Base-by-base conservation (phyloP, 2,888 invertebrate genomes). In the Euphydryas editha region DNA sequence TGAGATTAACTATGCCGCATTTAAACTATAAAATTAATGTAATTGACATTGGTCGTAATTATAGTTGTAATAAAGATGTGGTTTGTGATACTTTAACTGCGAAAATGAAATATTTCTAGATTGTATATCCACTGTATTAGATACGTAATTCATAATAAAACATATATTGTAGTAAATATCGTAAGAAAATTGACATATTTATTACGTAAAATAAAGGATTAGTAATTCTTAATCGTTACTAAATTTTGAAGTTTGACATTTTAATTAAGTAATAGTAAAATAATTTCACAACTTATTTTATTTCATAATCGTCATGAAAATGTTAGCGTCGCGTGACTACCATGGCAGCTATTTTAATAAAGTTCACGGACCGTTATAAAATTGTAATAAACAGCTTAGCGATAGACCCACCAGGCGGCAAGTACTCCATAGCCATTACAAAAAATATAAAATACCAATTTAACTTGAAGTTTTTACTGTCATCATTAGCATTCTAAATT, bases 341-440 rank as follows among this genome's bases (percentile, higher is more conserved):
- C 79, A 80, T 79, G 76, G 78, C 78, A 81, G 83, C 82, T 75
- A 78, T 80, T 84, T 82, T 81, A 83, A 84, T 84, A 82, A 80
- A 85, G 82, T 84, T 84, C 82, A 84, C 81, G 82, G 81, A 80
- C 78, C 77, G 78, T 81, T 85, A 84, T 87, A 86, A 87, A 88
- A 87, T 84, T 82, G 84, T 84, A 81, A 86, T 86, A 87, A 85
- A 87, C 81, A 80, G 81, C 85, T 80, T 87, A 87, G 86, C 87
- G 83, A 84, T 82, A 85, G 81, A 81, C 84, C 84, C 82, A 80
- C 81, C 84, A 85, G 85, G 86, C 84, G 87, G 87, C 86, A 85
- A 74, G 67, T 76, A 81, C 82, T 54, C 44, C 21, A 51, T 54
- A 64, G 39, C 59, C 44, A 42, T 58, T 64, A 36, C 54, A 64